Evolutionary conservation across 2,113 vertebrate genomes (phyloP).

Genomic region (Pluvianellus socialis): DNA sequence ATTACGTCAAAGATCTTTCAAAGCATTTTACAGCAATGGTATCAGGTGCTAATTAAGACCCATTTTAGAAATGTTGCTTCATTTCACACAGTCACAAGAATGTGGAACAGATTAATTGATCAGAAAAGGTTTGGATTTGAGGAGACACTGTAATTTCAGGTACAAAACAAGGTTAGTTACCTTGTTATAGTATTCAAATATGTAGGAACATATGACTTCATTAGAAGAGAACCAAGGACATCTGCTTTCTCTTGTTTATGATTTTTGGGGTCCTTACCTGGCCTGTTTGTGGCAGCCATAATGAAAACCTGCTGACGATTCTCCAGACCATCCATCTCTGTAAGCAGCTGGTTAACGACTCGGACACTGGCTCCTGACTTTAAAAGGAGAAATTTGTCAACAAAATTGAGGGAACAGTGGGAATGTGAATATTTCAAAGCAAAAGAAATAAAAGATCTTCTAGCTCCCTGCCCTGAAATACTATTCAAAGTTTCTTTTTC

Average conservation of each 20-base stretch:
- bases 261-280: slow-evolving; percentile 77
- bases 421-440: not conserved
- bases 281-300: slow-evolving; percentile 96
- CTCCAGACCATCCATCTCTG: slow-evolving; percentile 97
- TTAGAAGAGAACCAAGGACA: not conserved
- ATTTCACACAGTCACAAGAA: not conserved
- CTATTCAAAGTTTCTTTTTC: not conserved
- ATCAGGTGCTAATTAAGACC: not conserved
- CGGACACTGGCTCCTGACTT: slow-evolving; percentile 90
- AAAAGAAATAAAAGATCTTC: not conserved
- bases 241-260: not conserved
- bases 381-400: not conserved
- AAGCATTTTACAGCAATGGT: not conserved
- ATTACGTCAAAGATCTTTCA: not conserved
- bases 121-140: not conserved
- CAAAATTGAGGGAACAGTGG: not conserved
- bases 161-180: not conserved
- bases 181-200: not conserved
- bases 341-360: slow-evolving; percentile 96
- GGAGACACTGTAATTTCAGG: not conserved
- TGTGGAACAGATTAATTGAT: not conserved
- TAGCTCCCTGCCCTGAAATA: not conserved
- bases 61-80: not conserved
- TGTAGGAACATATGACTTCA: not conserved
- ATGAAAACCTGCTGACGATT: slow-evolving; percentile 90